Base-by-base conservation (phyloP, 2,888 invertebrate genomes). In the Aporophyla lueneburgensis region DNA sequence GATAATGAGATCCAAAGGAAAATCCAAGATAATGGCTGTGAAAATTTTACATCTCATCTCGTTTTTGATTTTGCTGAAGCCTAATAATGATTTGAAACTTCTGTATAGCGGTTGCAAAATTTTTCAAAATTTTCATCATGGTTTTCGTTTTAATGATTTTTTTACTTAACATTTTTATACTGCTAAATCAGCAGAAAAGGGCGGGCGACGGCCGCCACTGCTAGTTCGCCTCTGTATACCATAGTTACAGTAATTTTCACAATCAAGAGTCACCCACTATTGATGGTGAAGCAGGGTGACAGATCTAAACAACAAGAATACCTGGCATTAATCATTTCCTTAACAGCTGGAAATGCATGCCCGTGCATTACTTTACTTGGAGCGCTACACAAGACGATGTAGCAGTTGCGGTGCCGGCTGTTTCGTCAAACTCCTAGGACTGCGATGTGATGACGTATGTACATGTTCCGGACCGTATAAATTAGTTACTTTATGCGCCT, bases 371-470 rank as follows among this genome's bases (percentile, higher is more conserved):
- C 92, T 97, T 72, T 97, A 97, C 87, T 88, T 98, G 71, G 97
- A 97, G 87, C 96, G 96, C 12, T 97, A 97, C 86, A 97, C 97
- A 0, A 95, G 96, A 69, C 96, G 97, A 51, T 98, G 98, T 85
- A 83, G 90, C 5, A 89, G 95, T 0, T 98, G 98, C 81, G 97
- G 97, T 0, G 94, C 95, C 54, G 97, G 97, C 21, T 96, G 95
- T 75, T 97, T 97, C 87, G 90, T 91, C 0, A 96, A 93, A 77
- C 92, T 91, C 84, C 96, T 90, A 92, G 97, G 90, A 81, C 90
- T 87, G 67, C 92, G 90, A 78, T 95, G 88, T 91, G 88, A 93
- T 79, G 93, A 93, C 63, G 94, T 94, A 87, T 86, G 92, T 79
- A 53, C n/a, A 43, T 43, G 43, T 43, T 9, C 10, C 9, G n/a